Base-by-base conservation (phyloP, 2,797 vertebrate genomes). In the Dendrocincla tyrannina region DNA sequence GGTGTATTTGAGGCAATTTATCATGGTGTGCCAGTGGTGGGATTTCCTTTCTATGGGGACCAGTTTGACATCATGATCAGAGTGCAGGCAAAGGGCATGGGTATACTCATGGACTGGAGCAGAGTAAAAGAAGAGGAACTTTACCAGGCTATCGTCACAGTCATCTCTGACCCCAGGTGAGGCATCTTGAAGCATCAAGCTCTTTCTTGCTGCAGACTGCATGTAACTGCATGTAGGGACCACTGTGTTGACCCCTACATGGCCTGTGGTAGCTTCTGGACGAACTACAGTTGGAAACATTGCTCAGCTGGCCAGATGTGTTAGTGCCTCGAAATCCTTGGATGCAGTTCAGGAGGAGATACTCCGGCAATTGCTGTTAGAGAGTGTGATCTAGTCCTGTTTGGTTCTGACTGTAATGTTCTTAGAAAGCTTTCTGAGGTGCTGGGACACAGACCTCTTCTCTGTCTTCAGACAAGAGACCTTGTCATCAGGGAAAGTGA, bases 51-150 rank as follows among this genome's bases (percentile, higher is more conserved):
- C 72, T 97, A 97, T 3, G 97, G 97, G 10, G 97, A 98, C 78
- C 97, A 98, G 77, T 97, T 97, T 58, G 97, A 98, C 92, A 97
- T 97, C 72, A 92, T 98, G 93, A 96, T 95, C 16, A 96, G 97
- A 59, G 95, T 98, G 33, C 95, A 98, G 84, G 95, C 95, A 0
- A 97, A 96, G 85, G 97, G 97, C 25, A 97, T 97, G 85, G 97
- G 97, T 44, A 93, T 97, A 68, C 88, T 97, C 28, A 87, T 97
- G 96, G 97, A 98, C 63, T 79, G 94, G 90, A 86, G 78, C 59
- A 82, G 50, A 30, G 53, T 96, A 16, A 88, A 90, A 55, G 92
- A 97, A 59, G 91, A 94, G 17, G 92, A 96, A 20, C 92, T 98
- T 78, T 92, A 96, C 75, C 79, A 95, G 28, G 96, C 97, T 6